Conservation (phyloP, 2,113 vertebrate genomes). For the Epinephelus fuscoguttatus region DNA sequence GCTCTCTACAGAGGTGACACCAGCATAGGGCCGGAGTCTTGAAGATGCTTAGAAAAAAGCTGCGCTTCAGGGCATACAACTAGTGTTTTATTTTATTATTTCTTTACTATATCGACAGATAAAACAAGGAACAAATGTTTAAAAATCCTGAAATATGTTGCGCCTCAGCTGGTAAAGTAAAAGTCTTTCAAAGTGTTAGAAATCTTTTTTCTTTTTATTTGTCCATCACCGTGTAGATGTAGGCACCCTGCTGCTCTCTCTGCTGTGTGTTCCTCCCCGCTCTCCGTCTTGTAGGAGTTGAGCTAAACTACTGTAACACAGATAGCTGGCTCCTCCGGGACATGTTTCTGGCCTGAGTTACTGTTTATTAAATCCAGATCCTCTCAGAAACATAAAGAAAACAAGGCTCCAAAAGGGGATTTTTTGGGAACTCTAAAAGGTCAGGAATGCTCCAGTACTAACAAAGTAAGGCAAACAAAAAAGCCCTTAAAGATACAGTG, state of each 20-base stretch:
- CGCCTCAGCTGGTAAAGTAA: neutral
- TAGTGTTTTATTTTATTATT: neutral
- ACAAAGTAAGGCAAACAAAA: conserved; percentile 2
- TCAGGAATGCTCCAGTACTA: conserved; percentile 50
- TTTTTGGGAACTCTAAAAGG: conserved; percentile 12
- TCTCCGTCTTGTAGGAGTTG: neutral
- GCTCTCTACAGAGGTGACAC: conserved; percentile 41
- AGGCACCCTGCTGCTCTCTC: neutral
- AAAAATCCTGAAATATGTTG: neutral
- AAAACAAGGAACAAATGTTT: neutral
- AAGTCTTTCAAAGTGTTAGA: neutral
- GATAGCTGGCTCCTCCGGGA: conserved; percentile 39
- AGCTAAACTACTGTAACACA: conserved; percentile 13
- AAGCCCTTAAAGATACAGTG: neutral
- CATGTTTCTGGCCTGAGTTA: conserved; percentile 19
- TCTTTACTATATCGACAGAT: neutral
- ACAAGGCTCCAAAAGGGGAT: conserved; percentile 1
- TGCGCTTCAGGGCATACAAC: conserved; percentile 10
- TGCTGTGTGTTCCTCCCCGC: conserved; percentile 1
- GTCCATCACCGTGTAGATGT: neutral
- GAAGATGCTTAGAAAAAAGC: neutral
- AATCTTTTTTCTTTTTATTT: neutral
- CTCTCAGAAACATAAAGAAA: conserved; percentile 22
- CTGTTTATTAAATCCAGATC: conserved; percentile 57
- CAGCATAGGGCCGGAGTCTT: neutral